Evolutionary conservation across 2,113 vertebrate species (phyloP).

Genomic region (Propithecus coquereli): DNA sequence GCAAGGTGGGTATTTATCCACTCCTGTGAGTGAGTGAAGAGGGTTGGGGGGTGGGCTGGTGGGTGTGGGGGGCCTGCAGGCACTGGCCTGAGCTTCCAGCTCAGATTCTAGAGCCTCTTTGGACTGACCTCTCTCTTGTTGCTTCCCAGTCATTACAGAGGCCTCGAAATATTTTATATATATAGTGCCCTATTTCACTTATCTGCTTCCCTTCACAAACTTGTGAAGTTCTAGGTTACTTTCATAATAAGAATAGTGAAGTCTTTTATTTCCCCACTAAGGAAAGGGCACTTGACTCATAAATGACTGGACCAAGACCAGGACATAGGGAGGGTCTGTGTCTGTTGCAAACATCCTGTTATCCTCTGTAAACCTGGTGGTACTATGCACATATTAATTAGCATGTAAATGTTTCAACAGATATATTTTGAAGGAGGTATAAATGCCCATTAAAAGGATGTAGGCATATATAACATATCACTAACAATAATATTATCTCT

Average conservation of each 20-base stretch:
- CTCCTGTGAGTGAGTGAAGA: neutral
- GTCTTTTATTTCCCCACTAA: neutral
- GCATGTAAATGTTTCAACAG: neutral
- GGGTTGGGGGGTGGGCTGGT: neutral
- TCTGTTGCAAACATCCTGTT: neutral
- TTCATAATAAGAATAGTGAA: neutral
- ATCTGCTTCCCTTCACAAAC: neutral
- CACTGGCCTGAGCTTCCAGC: neutral
- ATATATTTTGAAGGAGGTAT: neutral
- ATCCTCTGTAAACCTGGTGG: neutral
- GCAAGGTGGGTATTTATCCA: neutral
- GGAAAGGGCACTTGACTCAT: neutral
- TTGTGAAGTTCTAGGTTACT: neutral
- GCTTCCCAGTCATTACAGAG: neutral
- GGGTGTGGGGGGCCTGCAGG: neutral
- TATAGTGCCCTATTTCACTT: neutral
- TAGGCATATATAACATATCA: neutral
- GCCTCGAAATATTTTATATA: neutral
- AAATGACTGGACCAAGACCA: neutral
- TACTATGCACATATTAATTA: neutral
- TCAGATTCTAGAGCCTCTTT: neutral
- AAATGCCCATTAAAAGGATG: neutral
- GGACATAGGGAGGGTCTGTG: neutral
- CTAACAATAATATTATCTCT: neutral
- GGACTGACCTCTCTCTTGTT: neutral